Conservation (phyloP, 1,140 invertebrate species). For the Pararge aegeria region DNA sequence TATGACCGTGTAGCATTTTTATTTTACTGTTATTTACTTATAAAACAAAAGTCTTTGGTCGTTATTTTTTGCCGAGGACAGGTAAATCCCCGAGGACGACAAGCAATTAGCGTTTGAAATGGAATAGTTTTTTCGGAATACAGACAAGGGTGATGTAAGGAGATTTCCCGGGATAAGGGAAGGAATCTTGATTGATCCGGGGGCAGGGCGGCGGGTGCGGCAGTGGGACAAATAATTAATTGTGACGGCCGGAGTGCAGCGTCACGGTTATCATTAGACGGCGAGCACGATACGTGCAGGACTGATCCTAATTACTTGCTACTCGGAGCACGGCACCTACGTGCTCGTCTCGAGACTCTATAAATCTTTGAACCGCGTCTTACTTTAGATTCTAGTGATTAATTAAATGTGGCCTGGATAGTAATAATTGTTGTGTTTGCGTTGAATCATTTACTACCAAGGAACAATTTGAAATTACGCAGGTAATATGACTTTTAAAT, state of each 20-base stretch:
- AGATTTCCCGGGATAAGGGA: slow-evolving; percentile 16
- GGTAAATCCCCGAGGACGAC: slow-evolving; percentile 18
- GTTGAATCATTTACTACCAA: too few relatives aligned
- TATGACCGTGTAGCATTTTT: not conserved
- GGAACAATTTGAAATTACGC: too few relatives aligned
- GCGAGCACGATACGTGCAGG: not conserved
- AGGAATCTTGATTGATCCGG: slow-evolving; percentile 25
- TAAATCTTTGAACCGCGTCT: too few relatives aligned
- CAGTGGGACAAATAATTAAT: slow-evolving; percentile 36
- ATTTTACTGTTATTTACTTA: not conserved
- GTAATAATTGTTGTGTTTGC: too few relatives aligned
- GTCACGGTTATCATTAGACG: slow-evolving; percentile 30
- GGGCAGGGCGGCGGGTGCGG: slow-evolving; percentile 2
- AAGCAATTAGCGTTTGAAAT: slow-evolving; percentile 31
- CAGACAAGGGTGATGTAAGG: slow-evolving; percentile 19
- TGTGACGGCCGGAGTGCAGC: slow-evolving; percentile 23
- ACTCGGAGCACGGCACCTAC: not conserved
- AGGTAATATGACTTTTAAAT: too few relatives aligned
- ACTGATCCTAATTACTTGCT: slow-evolving; percentile 9
- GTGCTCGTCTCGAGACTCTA: too few relatives aligned
- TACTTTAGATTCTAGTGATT: too few relatives aligned
- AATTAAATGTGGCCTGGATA: too few relatives aligned
- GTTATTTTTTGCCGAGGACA: slow-evolving; percentile 17
- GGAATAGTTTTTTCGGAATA: slow-evolving; percentile 27
- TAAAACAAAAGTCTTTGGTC: not conserved